A percentile compares a stretch with the other conserved stretches of the same genome.
Evolutionary conservation across 2,113 vertebrate species (phyloP).

Genomic region (Oreochromis spilurus): DNA sequence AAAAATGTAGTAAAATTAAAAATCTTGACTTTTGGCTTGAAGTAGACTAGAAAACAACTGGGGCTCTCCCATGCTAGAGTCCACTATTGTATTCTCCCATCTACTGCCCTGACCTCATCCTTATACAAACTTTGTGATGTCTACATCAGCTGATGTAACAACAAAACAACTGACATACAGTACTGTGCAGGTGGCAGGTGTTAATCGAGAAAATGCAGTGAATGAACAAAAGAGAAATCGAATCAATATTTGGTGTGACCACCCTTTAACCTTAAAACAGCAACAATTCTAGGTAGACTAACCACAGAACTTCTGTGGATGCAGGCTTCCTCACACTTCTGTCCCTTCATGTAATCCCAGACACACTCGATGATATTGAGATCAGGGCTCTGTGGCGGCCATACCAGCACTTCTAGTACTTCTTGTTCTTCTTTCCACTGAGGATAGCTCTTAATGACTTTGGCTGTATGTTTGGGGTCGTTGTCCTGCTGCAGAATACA

Average conservation of each 20-base stretch:
- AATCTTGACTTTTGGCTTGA: neutral
- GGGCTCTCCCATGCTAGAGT: neutral
- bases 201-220: neutral
- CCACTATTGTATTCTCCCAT: neutral
- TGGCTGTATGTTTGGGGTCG: neutral
- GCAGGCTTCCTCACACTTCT: neutral
- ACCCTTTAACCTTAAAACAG: neutral
- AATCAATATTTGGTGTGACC: neutral
- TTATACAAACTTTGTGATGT: neutral
- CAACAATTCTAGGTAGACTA: neutral
- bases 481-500: neutral
- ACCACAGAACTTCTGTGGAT: too few species aligned
- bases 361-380: neutral
- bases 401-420: neutral
- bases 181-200: neutral
- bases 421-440: neutral
- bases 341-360: neutral
- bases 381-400: neutral
- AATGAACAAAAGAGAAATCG: neutral
- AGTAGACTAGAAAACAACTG: neutral
- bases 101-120: neutral
- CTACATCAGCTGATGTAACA: neutral
- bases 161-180: neutral
- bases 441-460: accelerated
- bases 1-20: neutral